A percentile compares a stretch with the other conserved stretches of the same genome.
Conservation (phyloP, 37 sponge, comb jelly and placozoan species). For the Axinella damicornis region DNA sequence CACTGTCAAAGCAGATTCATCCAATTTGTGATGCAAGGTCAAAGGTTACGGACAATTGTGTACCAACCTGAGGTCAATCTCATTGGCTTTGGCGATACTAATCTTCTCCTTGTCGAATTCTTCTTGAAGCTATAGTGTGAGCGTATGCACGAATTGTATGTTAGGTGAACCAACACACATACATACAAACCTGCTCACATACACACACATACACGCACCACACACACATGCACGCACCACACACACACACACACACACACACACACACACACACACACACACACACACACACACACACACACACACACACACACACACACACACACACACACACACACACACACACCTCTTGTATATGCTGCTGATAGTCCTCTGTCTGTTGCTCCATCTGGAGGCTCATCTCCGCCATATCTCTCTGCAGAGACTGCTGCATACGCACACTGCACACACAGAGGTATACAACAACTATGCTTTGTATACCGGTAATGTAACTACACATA, state of each 20-base stretch:
- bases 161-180: too few species aligned
- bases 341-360: conserved; percentile 9
- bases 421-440: background rate
- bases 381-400: background rate
- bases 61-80: background rate
- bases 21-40: background rate
- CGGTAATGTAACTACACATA: too few species aligned
- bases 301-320: background rate
- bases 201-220: too few species aligned
- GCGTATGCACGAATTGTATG: too few species aligned
- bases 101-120: conserved; percentile 16
- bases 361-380: conserved; percentile 2
- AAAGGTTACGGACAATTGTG: too few species aligned
- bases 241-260: background rate
- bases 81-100: background rate
- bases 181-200: too few species aligned
- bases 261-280: background rate
- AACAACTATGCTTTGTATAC: too few species aligned
- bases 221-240: too few species aligned
- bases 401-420: conserved; percentile 22
- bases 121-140: background rate
- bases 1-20: background rate
- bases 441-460: too few species aligned
- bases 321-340: background rate
- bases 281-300: background rate